These are phyloP conservation scores for Botrylloides violaceus DNA, from an alignment of 23 tunicate genomes.

Conservation along the genomic window DNA sequence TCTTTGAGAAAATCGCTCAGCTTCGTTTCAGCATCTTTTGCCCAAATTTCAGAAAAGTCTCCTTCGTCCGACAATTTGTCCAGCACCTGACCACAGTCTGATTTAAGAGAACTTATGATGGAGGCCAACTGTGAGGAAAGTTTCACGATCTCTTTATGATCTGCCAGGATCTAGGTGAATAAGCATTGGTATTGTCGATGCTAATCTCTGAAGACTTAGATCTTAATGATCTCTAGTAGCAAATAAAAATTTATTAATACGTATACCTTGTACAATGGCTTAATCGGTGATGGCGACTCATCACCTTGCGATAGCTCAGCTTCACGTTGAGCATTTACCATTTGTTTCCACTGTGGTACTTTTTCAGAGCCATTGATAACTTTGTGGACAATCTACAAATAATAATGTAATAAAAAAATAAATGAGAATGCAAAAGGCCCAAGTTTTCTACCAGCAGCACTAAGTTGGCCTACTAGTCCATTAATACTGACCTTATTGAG, in stretches of 20 bases:
- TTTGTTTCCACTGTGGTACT: constrained; percentile 82
- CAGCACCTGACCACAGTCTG: constrained; percentile 67
- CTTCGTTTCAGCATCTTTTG: constrained; percentile 76
- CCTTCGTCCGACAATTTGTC: constrained; percentile 32
- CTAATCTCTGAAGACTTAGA: not conserved
- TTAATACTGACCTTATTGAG: constrained; percentile 62
- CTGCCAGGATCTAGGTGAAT: constrained; percentile 34
- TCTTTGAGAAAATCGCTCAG: constrained; percentile 50
- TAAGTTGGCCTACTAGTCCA: too few relatives aligned
- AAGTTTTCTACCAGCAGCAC: too few relatives aligned
- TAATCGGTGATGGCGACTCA: constrained; percentile 46
- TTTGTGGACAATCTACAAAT: constrained; percentile 47
- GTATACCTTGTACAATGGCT: constrained; percentile 51
- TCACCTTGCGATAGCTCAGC: constrained; percentile 46
- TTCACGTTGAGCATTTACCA: constrained; percentile 63
- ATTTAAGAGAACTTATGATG: constrained; percentile 47
- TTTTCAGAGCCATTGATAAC: constrained; percentile 41
- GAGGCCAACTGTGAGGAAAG: constrained; percentile 47
- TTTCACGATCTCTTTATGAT: constrained; percentile 74
- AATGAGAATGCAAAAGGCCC: too few relatives aligned
- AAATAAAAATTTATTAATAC: not conserved
- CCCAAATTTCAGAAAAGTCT: constrained; percentile 82
- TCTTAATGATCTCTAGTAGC: not conserved
- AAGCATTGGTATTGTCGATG: not conserved
- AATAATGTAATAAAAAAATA: constrained; percentile 1